These are phyloP conservation scores for Pristiophorus japonicus DNA, from an alignment of 2,113 vertebrate genomes.

Conservation along the genomic window DNA sequence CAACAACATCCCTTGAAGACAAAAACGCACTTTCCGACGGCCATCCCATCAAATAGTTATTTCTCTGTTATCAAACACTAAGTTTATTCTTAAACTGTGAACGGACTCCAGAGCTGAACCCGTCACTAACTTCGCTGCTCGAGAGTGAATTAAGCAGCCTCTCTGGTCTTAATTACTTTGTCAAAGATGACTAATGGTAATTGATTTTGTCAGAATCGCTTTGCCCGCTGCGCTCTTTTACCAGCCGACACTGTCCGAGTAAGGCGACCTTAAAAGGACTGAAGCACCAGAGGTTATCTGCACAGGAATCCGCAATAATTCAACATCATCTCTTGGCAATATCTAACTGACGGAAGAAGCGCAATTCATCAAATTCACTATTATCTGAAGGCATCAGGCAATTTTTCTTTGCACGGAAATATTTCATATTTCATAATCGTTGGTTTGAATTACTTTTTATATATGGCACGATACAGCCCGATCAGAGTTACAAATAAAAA, in stretches of 20 bases:
- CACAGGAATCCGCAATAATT: neutral
- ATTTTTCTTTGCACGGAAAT: neutral
- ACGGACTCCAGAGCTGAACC: constrained; percentile 62
- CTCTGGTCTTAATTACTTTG: constrained; percentile 82
- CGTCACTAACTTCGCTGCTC: constrained; percentile 58
- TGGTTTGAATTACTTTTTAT: neutral
- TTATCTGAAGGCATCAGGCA: neutral
- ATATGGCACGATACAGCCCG: too few relatives aligned
- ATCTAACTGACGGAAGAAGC: neutral
- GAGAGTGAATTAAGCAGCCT: constrained; percentile 55
- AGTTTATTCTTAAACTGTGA: too few relatives aligned
- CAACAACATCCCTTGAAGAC: neutral
- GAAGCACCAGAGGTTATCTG: neutral
- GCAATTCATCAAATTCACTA: constrained; percentile 1
- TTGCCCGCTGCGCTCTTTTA: constrained; percentile 35
- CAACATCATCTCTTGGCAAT: neutral
- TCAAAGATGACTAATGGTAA: constrained; percentile 90
- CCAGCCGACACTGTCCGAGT: too few relatives aligned
- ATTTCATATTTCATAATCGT: too few relatives aligned
- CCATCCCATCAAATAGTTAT: too few relatives aligned
- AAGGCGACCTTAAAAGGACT: too few relatives aligned
- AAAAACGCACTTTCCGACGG: neutral
- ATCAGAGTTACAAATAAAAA: neutral
- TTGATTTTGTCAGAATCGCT: constrained; percentile 68
- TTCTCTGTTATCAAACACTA: too few relatives aligned